Conservation (phyloP, 2,797 vertebrate species). For the Sus cebifrons region DNA sequence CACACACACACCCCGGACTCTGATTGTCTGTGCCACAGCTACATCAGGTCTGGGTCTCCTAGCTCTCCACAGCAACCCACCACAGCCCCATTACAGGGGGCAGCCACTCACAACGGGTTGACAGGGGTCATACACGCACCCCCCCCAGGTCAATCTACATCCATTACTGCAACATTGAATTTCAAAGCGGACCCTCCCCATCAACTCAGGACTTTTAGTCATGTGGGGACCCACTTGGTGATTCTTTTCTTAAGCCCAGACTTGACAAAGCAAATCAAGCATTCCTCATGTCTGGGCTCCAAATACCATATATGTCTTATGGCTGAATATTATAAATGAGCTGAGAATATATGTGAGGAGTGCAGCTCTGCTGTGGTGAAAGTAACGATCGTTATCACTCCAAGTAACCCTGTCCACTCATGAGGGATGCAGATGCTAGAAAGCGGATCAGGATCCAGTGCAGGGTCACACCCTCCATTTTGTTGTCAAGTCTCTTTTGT, state of each 20-base stretch:
- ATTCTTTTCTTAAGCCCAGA: background rate
- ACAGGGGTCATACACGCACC: background rate
- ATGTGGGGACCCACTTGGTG: background rate
- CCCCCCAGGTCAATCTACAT: background rate
- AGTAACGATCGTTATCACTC: background rate
- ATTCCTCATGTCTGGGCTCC: background rate
- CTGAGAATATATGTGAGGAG: background rate
- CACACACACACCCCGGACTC: background rate
- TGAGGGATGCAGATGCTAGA: background rate
- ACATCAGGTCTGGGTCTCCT: background rate
- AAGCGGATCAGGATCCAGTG: background rate
- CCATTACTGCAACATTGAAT: background rate
- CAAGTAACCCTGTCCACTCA: background rate
- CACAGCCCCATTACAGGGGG: background rate
- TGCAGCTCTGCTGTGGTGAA: background rate
- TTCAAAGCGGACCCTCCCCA: background rate
- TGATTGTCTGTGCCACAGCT: background rate
- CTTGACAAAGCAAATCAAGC: background rate
- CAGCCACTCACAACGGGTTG: background rate
- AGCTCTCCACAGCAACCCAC: background rate
- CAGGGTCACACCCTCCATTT: background rate
- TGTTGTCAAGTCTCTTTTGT: background rate
- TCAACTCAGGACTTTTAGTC: background rate
- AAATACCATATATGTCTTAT: background rate
- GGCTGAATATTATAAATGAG: background rate